phyloP scores from a whole-genome alignment of 2,113 vertebrate genomes.

The Tupaia tana region DNA sequence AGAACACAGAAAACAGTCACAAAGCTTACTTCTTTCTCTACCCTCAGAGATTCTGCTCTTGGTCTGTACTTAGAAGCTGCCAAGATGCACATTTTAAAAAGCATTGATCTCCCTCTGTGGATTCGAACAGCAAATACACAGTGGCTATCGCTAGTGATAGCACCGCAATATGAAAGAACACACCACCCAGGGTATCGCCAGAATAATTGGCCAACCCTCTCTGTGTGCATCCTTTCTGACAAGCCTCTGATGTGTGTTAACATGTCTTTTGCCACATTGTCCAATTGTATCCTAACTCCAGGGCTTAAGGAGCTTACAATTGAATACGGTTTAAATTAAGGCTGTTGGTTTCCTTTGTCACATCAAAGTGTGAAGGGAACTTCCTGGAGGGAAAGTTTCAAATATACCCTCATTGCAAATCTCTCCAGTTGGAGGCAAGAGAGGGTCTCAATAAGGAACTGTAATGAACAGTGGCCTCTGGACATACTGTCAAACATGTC shows the following conservation, averaged over 20 bases:
- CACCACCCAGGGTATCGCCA: neutral
- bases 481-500: conserved; percentile 59
- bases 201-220: neutral
- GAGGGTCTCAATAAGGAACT: conserved; percentile 43
- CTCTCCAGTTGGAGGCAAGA: neutral
- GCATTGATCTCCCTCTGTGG: neutral
- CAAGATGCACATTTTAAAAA: neutral
- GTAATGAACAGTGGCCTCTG: conserved; percentile 34
- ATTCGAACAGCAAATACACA: neutral
- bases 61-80: neutral
- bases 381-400: conserved; percentile 52
- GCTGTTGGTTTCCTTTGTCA: conserved; percentile 6
- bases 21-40: neutral
- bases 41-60: neutral
- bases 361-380: conserved; percentile 54
- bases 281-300: conserved; percentile 14
- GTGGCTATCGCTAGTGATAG: rapidly evolving
- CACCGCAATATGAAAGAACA: neutral
- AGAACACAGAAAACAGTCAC: neutral
- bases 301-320: neutral
- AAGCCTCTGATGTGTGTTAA: neutral
- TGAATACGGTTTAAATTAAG: conserved; percentile 53
- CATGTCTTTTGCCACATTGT: neutral
- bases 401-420: conserved; percentile 54
- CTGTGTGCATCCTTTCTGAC: rapidly evolving